Evolutionary conservation across 2,888 invertebrate species (phyloP), one percentile per base, ranked within the genome.

Genomic region (Ichneumoninae sp.): DNA sequence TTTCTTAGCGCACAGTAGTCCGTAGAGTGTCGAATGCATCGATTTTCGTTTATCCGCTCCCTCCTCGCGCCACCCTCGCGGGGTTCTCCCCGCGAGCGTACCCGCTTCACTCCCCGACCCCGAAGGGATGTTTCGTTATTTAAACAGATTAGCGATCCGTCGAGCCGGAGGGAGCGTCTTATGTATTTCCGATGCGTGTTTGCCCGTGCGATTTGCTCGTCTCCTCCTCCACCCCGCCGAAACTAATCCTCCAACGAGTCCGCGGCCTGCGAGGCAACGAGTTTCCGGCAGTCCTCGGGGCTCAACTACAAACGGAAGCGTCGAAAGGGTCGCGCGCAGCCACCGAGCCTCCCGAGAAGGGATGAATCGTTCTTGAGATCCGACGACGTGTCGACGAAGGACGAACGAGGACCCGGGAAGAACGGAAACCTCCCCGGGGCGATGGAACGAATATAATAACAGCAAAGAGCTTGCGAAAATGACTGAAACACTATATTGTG

Each of bases 91-190:
- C 50, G 36, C 52, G 72, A 71, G 70, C 76, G 30, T 47, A 4
- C 13, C 4, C 16, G 44, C 3, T 47, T 3, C 80, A 80, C 83
- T 82, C 86, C 87, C 87, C 44, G 13, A 87, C 86, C 86, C 87
- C 86, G 86, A 89, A 89, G 91, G 91, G 91, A 91, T 92, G 92
- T 93, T 93, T 93, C 93, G 92, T 93, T 93, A 92, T 93, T 92
- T 93, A 93, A 92, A 93, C 92, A 93, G 93, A 93, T 93, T 93
- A 93, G 92, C 92, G 92, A 92, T 92, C 91, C 92, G 89, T 85
- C 89, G 88, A 84, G 84, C 89, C 90, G 86, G 86, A 90, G 90
- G 90, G 90, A 89, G 89, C 90, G 90, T 92, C 92, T 92, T 91
- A 91, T 89, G 91, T 90, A 90, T 91, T 92, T 92, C 89, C 90